These are phyloP conservation scores for Actinia equina DNA, from an alignment of 64 coral and sea anemone genomes.

Conservation along the genomic window DNA sequence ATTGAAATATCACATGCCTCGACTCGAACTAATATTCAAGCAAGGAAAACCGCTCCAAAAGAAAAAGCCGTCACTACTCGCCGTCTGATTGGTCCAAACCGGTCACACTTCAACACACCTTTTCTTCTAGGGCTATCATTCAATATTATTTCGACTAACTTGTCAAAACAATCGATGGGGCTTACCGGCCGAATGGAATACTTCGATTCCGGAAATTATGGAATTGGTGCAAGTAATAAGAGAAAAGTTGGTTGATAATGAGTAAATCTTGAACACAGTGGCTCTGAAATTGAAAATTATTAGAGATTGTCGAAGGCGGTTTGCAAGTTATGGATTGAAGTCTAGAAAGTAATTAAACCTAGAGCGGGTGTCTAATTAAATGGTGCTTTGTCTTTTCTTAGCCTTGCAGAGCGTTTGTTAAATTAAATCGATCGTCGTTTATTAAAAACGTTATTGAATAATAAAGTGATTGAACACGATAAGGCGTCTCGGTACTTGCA, in stretches of 20 bases:
- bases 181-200: constrained; percentile 78
- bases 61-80: constrained; percentile 54
- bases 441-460: constrained; percentile 23
- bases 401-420: constrained; percentile 50
- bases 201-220: constrained; percentile 72
- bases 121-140: constrained; percentile 53
- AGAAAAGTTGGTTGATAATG: constrained; percentile 30
- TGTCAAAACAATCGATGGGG: constrained; percentile 84
- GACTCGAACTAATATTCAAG: constrained; percentile 70
- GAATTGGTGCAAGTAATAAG: constrained; percentile 43
- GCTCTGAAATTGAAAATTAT: constrained; percentile 29
- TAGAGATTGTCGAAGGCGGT: background rate
- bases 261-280: constrained; percentile 33
- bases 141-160: constrained; percentile 83
- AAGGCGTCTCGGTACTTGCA: background rate
- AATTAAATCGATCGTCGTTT: constrained; percentile 14
- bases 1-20: constrained; percentile 36
- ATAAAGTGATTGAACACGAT: background rate
- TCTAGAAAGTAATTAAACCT: constrained; percentile 50
- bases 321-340: background rate
- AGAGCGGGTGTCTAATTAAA: constrained; percentile 66
- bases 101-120: constrained; percentile 64
- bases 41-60: constrained; percentile 62
- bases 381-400: constrained; percentile 96
- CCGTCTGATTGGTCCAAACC: constrained; percentile 62